Evolutionary conservation across 1,140 invertebrate species (phyloP), one percentile per base, ranked within the genome.

Genomic region (Oreohelix idahoensis): DNA sequence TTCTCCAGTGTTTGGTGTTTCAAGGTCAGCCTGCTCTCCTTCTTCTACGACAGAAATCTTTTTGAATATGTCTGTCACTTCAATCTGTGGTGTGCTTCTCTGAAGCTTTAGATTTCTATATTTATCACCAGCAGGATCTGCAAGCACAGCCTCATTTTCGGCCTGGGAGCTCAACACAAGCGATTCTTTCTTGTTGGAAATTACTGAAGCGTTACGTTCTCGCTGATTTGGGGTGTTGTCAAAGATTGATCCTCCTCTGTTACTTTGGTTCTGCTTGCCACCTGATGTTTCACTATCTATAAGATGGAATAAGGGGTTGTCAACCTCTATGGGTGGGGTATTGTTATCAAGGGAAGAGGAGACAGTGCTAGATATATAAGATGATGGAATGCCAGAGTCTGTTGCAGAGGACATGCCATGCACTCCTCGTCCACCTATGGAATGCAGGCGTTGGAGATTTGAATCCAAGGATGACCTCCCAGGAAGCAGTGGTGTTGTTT

Each of bases 41-140:
- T 32, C n/a, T 20, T 32, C 58, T n/a, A 81, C 58, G 20, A 51
- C 29, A 15, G 81, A 63, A 51, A 79, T 81, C 39, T 39, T 75
- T 53, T 73, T 83, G 51, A 80, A 63, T n/a, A 79, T 81, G 38
- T 85, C 81, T 26, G 84, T 85, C 26, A 85, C 81, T 45, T 85
- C 80, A 38, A 85, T 85, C 45, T 79, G 76, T 17, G 84, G 84
- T 53, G 81, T 84, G 77, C 73, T 79, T n/a, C 71, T 80, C 42
- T 74, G 58, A 58, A 39, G 71, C 26, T 76, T 76, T 11, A 2
- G 36, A 29, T 75, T 75, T 35, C 29, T 29, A 51, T 32, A 49
- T 35, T 49, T 29, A 76, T 76, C 74, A 35, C 23, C 39, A 1
- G 15, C 13, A 53, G 26, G 11, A n/a, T 10, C 20, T 35, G 38